Percentiles rank a stretch among this genome's conserved stretches.
Conservation (phyloP, 1,140 invertebrate genomes). For the Cataglyphis hispanica region DNA sequence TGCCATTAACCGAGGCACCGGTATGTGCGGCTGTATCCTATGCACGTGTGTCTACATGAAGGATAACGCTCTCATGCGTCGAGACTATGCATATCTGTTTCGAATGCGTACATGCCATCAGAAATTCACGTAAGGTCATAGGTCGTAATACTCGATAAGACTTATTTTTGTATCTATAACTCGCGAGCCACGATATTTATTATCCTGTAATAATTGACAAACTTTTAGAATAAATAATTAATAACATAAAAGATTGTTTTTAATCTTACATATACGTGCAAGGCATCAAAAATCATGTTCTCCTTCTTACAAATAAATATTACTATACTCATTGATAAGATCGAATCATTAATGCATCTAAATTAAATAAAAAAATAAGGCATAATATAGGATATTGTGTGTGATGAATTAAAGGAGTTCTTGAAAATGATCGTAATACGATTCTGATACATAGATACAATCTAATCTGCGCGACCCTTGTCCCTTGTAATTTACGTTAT, state of each 20-base stretch:
- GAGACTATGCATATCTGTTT: slow-evolving; percentile 8
- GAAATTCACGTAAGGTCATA: slow-evolving; percentile 39
- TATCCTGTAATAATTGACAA: slow-evolving; percentile 52
- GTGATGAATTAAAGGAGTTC: slow-evolving; percentile 44
- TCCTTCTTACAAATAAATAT: neutral
- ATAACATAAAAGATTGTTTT: neutral
- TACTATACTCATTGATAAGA: neutral
- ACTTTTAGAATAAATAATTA: slow-evolving; percentile 45
- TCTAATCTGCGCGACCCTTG: slow-evolving; percentile 58
- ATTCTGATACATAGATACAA: slow-evolving; percentile 56
- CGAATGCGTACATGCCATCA: slow-evolving; percentile 10
- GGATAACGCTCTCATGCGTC: slow-evolving; percentile 20
- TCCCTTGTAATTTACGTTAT: slow-evolving; percentile 64
- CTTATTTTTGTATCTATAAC: neutral
- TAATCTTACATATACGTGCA: neutral
- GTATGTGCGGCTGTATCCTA: slow-evolving; percentile 22
- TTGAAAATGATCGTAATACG: slow-evolving; percentile 49
- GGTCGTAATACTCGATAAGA: slow-evolving; percentile 19
- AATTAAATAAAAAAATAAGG: slow-evolving; percentile 13
- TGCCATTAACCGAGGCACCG: slow-evolving; percentile 69
- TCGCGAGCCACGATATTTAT: slow-evolving; percentile 50
- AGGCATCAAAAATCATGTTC: neutral
- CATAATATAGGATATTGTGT: too few relatives aligned
- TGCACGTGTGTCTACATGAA: slow-evolving; percentile 38
- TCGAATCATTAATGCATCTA: neutral